These are phyloP conservation scores for Tetragnatha montana DNA, from an alignment of 2,888 invertebrate species.

Conservation along the genomic window DNA sequence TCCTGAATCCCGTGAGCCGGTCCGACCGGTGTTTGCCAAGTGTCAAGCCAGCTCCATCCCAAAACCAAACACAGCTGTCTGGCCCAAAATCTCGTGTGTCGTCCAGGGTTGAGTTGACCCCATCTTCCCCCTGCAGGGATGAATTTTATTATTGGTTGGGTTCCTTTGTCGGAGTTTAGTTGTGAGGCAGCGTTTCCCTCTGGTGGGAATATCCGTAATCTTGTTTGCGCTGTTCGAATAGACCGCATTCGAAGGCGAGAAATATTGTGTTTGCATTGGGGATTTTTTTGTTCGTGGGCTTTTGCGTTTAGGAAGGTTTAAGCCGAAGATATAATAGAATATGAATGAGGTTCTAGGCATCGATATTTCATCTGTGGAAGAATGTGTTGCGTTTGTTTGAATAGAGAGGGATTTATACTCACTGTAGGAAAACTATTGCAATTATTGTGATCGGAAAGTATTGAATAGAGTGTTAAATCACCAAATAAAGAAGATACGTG, in stretches of 20 bases:
- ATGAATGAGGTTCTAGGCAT: no score
- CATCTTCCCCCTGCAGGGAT: slow-evolving; percentile 35
- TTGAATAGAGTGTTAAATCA: no score
- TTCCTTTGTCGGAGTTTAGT: slow-evolving; percentile 7
- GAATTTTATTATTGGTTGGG: slow-evolving; percentile 14
- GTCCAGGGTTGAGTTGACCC: slow-evolving; percentile 63
- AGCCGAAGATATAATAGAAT: no score
- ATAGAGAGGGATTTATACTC: no score
- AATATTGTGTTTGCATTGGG: slow-evolving; percentile 8
- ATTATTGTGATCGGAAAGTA: no score
- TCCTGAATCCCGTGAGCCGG: slow-evolving; percentile 63
- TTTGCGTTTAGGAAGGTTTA: no score
- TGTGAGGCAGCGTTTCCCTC: slow-evolving; percentile 11
- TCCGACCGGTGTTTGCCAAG: slow-evolving; percentile 65
- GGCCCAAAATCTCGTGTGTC: slow-evolving; percentile 56
- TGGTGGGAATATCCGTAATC: slow-evolving; percentile 58
- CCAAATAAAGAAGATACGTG: no score
- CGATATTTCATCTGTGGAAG: no score
- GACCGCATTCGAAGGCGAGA: not conserved
- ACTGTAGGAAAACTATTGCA: no score
- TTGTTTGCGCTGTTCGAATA: slow-evolving; percentile 27
- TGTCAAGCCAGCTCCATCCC: slow-evolving; percentile 67
- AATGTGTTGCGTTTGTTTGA: no score
- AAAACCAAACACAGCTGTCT: slow-evolving; percentile 70
- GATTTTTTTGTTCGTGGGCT: no score